Percentiles rank a stretch among this genome's conserved stretches.
These are phyloP conservation scores for Drosophila subquinaria DNA, from an alignment of 2,888 invertebrate genomes.

Conservation along the genomic window DNA sequence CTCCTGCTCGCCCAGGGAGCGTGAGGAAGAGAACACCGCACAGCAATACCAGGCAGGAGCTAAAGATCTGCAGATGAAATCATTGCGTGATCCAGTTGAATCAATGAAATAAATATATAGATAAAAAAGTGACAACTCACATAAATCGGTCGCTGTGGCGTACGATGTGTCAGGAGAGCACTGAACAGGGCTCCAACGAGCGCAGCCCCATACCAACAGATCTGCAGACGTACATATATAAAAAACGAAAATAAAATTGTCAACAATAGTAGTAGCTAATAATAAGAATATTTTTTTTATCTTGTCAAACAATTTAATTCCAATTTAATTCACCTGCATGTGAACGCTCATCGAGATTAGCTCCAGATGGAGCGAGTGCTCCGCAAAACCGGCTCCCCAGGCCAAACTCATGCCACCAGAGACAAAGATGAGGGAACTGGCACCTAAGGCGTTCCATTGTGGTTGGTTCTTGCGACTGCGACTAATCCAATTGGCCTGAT, in stretches of 20 bases:
- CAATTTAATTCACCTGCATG: constrained; percentile 61
- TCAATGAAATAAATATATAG: too few relatives aligned
- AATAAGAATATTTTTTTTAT: too few relatives aligned
- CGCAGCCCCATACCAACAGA: constrained; percentile 78
- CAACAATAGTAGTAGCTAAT: too few relatives aligned
- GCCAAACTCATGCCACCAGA: constrained; percentile 82
- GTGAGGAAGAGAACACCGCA: constrained; percentile 73
- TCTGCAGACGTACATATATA: constrained; percentile 14
- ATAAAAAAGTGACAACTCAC: constrained; percentile 58
- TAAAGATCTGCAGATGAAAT: constrained; percentile 53
- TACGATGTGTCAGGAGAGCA: constrained; percentile 63
- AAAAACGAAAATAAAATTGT: too few relatives aligned
- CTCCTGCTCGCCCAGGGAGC: constrained; percentile 44
- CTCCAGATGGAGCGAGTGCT: constrained; percentile 63
- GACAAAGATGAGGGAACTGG: constrained; percentile 70
- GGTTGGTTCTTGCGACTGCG: constrained; percentile 66
- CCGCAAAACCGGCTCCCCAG: constrained; percentile 76
- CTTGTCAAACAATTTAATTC: too few relatives aligned
- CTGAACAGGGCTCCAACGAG: constrained; percentile 75
- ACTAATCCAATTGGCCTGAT: constrained; percentile 47
- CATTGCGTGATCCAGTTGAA: neutral
- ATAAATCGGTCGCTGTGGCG: constrained; percentile 68
- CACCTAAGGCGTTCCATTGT: constrained; percentile 72
- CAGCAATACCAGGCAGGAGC: constrained; percentile 69
- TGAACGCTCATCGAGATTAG: constrained; percentile 41